Conservation (phyloP, 2,113 vertebrate genomes). For the Tragelaphus strepsiceros region DNA sequence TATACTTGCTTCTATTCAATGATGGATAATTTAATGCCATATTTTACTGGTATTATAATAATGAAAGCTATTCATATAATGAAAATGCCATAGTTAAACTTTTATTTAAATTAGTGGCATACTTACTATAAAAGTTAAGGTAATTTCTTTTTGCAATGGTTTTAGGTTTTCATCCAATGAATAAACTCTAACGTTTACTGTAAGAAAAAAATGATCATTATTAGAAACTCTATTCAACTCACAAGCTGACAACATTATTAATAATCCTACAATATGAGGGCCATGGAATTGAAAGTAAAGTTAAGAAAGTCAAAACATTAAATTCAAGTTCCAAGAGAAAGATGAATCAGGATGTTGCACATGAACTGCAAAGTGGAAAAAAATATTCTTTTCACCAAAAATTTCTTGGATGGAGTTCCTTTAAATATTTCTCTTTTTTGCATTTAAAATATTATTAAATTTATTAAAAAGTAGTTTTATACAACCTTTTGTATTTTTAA, state of each 20-base stretch:
- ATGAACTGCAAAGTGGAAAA: neutral
- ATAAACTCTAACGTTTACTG: conserved; percentile 87
- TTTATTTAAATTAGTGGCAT: neutral
- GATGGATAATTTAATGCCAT: neutral
- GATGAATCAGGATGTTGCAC: neutral
- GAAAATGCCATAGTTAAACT: neutral
- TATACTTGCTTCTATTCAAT: neutral
- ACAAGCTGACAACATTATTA: neutral
- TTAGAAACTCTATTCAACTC: neutral
- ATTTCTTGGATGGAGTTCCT: neutral
- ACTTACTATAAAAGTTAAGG: conserved; percentile 83
- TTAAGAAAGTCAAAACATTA: neutral
- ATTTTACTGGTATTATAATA: neutral
- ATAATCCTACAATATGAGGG: neutral
- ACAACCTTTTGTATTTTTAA: neutral
- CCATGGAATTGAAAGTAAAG: neutral
- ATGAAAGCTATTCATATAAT: neutral
- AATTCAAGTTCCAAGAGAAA: neutral
- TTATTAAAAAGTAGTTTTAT: neutral
- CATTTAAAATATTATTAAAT: neutral
- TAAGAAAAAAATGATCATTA: neutral
- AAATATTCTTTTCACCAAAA: neutral
- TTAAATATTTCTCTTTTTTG: neutral
- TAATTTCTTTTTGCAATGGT: conserved; percentile 81
- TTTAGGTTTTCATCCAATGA: conserved; percentile 88